Evolutionary conservation across 1,140 invertebrate genomes (phyloP), one percentile per base, ranked within the genome.

Genomic region (Orius insidiosus): DNA sequence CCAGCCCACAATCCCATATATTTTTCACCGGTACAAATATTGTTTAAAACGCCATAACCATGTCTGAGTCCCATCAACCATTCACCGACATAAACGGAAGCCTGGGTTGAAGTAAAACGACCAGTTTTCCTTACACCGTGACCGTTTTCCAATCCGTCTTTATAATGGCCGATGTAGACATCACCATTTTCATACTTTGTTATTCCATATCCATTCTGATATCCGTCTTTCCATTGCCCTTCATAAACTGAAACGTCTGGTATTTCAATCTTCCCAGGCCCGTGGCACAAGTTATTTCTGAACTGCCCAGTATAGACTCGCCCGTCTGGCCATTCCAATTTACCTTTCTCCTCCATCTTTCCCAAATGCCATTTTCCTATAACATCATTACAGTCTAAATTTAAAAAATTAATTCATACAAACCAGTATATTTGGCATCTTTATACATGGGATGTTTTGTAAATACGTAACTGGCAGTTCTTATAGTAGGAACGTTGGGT

Each of bases 1-100:
- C 87, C 83, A 45, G 63, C 73, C 82, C 86, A 92, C 59, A 75
- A 75, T 10, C 86, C 86, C 56, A 90, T 71, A 64, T 88, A 90
- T 61, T 89, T 89, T 61, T 89, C 82, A 69, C 67, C 66, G 55
- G 73, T 78, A 16, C 76, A 69, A 37, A 86, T 82, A 58, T 88
- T 80, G 57, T 88, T 84, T 68, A 87, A 75, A 2, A 90, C 80
- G 8, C 85, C 85, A 57, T 89, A 92, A 1, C 86, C 85, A 54
- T 78, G 72, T 55, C 76, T 78, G 1, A 73, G 69, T 19, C 85
- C 84, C 19, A 63, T 63, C 8, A 69, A 63, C 80, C 85, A 90
- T 60, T 89, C 83, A 8, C 85, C 86, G 42, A 87, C 82, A 57
- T 89, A 90, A 50, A 86, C 70, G 10, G 76, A 80, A 5, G 81